phyloP scores from a whole-genome alignment of 2,888 invertebrate species.

The Seira sanloemensis region DNA sequence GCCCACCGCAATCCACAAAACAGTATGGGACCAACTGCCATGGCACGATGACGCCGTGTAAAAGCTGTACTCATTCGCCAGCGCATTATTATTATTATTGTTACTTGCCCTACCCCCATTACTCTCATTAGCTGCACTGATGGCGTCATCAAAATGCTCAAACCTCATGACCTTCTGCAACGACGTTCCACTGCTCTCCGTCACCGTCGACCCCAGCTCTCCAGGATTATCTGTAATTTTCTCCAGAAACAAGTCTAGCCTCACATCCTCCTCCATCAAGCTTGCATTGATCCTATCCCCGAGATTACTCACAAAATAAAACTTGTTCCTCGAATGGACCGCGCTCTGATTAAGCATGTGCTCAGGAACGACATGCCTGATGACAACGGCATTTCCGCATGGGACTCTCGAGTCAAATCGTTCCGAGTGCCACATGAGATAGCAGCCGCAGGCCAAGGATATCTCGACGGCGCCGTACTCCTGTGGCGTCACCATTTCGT shows the following conservation, averaged over 20 bases:
- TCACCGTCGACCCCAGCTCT: too few relatives aligned
- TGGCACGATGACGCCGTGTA: conserved; percentile 1
- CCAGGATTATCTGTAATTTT: too few relatives aligned
- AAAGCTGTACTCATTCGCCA: conserved; percentile 19
- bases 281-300: conserved; percentile 37
- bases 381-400: conserved; percentile 49
- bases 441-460: conserved; percentile 65
- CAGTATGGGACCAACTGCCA: conserved; percentile 21
- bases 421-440: conserved; percentile 64
- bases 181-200: too few relatives aligned
- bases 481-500: conserved; percentile 66
- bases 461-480: conserved; percentile 66
- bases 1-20: conserved; percentile 37
- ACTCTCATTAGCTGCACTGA: too few relatives aligned
- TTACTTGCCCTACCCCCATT: conserved; percentile 7
- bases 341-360: conserved; percentile 63
- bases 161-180: too few relatives aligned
- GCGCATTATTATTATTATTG: background rate
- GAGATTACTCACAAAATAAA: conserved; percentile 38
- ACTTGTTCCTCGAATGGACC: conserved; percentile 11
- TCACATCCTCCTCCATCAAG: conserved; percentile 3
- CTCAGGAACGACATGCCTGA: conserved; percentile 67
- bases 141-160: too few relatives aligned
- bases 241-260: too few relatives aligned
- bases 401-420: conserved; percentile 59